Evolutionary conservation across 2,888 invertebrate genomes (phyloP), one percentile per base, ranked within the genome.

Genomic region (Dasysyrphus albostriatus): DNA sequence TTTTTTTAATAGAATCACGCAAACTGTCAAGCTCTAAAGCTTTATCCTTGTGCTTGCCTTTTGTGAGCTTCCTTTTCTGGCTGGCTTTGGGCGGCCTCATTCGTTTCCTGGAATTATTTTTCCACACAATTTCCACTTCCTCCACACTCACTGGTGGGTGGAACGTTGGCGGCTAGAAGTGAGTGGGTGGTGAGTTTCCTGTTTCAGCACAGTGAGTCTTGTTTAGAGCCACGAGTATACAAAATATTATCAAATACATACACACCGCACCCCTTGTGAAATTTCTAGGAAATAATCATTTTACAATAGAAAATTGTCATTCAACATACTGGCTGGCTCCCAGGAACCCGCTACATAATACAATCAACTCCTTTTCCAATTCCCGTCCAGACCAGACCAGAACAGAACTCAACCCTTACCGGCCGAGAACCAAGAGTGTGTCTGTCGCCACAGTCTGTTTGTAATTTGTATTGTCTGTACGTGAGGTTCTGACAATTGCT

Each of bases 1-100:
- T 81, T 69, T 81, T 84, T 85, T 77, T 81, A 85, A 85, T 81
- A 81, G 69, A 81, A 85, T 81, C 81, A 85, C 81, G 84, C 81
- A 85, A 84, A 77, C 84, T 77, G 80, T 70, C 75, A 69, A 59
- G 65, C 56, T 67, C 67, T 29, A 63, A 75, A 72, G 75, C 76
- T 58, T 69, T 69, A 69, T 70, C 44, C 69, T 73, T 49, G 16
- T 51, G 39, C 42, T 42, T 32, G 67, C 16, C 56, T 58, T 65
- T 59, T 49, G 42, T 70, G 58, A 59, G 29, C 19, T 10, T 9
- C 42, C 3, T 69, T 42, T 24, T 54, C 3, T 76, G 61, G 32
- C 47, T 61, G 73, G 54, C 61, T 61, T 69, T 42, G 39, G 51
- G 73, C 65, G 67, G 42, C 56, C 49, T 51, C 56, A 29, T 83